phyloP scores from a whole-genome alignment of 2,113 vertebrate genomes.

The Pteruthius melanotis region DNA sequence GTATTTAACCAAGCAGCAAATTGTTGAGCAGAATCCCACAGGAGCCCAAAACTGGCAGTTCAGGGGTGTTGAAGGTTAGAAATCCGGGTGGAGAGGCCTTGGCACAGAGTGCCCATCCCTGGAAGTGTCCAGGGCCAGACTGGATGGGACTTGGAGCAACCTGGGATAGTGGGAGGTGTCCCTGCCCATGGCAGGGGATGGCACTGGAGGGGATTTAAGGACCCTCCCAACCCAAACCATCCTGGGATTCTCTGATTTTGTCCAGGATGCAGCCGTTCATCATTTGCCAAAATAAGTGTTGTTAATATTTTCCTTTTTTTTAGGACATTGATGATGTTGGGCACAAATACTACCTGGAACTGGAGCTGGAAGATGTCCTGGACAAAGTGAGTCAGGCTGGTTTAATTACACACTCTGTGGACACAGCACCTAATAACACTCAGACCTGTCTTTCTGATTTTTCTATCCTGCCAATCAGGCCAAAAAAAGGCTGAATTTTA shows the following conservation, averaged over 20 bases:
- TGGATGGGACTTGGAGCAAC: not conserved
- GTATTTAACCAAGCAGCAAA: not conserved
- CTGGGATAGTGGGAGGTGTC: not conserved
- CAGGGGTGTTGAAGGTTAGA: fast-evolving
- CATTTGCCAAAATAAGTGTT: not conserved
- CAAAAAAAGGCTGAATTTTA: not conserved
- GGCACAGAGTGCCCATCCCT: not conserved
- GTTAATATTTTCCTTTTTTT: not conserved
- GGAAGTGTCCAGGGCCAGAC: fast-evolving
- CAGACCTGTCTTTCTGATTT: not conserved
- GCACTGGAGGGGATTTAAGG: not conserved
- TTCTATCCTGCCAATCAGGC: not conserved
- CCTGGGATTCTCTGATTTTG: not conserved
- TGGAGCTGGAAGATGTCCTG: slow-evolving; percentile 78
- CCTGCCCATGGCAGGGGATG: not conserved
- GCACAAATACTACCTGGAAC: slow-evolving; percentile 81
- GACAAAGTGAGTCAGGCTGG: slow-evolving; percentile 76
- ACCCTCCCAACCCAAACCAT: not conserved
- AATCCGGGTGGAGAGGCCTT: not conserved
- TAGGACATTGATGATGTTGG: slow-evolving; percentile 78
- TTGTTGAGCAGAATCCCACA: fast-evolving
- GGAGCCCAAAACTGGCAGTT: fast-evolving
- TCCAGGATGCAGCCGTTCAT: not conserved
- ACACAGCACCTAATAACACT: not conserved
- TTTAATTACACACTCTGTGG: not conserved